Evolutionary conservation across 2,113 vertebrate genomes (phyloP), one percentile per base, ranked within the genome.

Genomic region (Zosterops pallidus): DNA sequence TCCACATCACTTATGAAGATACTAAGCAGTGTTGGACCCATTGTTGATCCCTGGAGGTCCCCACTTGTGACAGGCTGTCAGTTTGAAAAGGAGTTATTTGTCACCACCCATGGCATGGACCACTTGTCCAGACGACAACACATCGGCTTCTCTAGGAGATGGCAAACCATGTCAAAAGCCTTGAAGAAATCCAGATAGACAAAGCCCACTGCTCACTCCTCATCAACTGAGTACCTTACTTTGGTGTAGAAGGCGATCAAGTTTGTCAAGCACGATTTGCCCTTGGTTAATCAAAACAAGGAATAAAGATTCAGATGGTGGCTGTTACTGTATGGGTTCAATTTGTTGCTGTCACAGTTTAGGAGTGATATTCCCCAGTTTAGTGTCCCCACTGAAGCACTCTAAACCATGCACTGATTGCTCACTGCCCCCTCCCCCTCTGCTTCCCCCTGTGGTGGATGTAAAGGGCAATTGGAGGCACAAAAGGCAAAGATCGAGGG

Each of bases 401-500:
- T 68, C 25, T 31, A 31, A 76, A 41, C 20, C 20, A 42, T 0
- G 0, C 8, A 24, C 35, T 57, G 25, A 21, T 25, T 67, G 44
- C 62, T 59, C 53, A 52, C 31, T 44, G 6, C 14, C 13, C 25
- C 9, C 17, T 42, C 5, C 5, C 5, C 4, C 13, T 57, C 60
- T 67, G 16, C 33, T 31, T 86, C 37, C 37, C 24, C 9, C 21
- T 59, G 11, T 35, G 53, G 21, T 35, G 31, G 53, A 33, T 76
- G 33, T 21, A 76, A 68, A 86, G 26, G 31, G 53, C 37, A 77
- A 52, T 18, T 68, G 31, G 31, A 68, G 71, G 37, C 53, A 68
- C 21, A 33, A 68, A 68, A 59, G 31, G 10, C 26, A 26, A 37
- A 68, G 21, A 42, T 50, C 25, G 42, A 0, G 0, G 52, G 29